Conservation (phyloP, 2,797 vertebrate genomes). For the Ctenopoma multispine region DNA sequence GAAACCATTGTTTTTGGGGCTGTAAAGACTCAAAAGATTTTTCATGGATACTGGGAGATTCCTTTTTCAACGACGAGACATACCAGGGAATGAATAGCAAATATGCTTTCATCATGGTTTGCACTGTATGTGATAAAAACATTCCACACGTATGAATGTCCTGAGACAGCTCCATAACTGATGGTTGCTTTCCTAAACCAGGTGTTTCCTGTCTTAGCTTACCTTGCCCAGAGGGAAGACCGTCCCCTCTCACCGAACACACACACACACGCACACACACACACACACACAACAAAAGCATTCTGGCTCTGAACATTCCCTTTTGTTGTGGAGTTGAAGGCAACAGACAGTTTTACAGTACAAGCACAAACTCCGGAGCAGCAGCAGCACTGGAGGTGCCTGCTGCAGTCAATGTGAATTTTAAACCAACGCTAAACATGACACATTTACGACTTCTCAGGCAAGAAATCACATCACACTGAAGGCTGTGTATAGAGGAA, state of each 20-base stretch:
- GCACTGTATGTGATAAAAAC: constrained; percentile 38
- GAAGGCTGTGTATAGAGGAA: constrained; percentile 35
- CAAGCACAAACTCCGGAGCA: constrained; percentile 37
- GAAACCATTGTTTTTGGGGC: constrained; percentile 42
- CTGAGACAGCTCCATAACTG: constrained; percentile 59
- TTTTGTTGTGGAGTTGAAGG: constrained; percentile 59
- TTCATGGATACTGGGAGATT: constrained; percentile 24
- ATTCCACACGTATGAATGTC: constrained; percentile 53
- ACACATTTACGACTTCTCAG: constrained; percentile 56
- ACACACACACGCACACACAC: constrained; percentile 52
- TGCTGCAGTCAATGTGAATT: constrained; percentile 50
- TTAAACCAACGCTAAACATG: constrained; percentile 53
- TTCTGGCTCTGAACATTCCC: constrained; percentile 52
- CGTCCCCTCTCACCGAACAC: constrained; percentile 48
- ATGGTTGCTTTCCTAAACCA: constrained; percentile 66
- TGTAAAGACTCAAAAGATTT: constrained; percentile 45
- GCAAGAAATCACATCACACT: constrained; percentile 44
- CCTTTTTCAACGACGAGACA: constrained; percentile 14
- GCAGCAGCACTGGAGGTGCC: constrained; percentile 34
- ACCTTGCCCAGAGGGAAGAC: constrained; percentile 67
- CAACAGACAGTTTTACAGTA: constrained; percentile 52
- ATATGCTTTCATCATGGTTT: constrained; percentile 54
- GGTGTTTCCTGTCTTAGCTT: constrained; percentile 72
- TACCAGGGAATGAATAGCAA: constrained; percentile 29
- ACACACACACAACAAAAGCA: constrained; percentile 57